Base-by-base conservation (phyloP, 2,797 vertebrate genomes). In the Diplodus puntazzo region DNA sequence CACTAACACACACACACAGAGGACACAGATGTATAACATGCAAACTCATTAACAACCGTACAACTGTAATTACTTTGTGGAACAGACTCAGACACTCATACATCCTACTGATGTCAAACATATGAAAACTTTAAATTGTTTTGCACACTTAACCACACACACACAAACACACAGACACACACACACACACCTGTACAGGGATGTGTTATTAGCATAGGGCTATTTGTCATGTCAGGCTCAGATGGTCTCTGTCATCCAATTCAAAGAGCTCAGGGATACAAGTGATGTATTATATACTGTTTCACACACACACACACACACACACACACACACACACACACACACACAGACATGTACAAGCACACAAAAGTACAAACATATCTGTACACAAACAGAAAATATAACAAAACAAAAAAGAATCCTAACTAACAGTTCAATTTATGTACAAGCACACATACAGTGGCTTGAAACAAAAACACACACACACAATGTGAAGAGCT, bases 191-290 rank as follows among this genome's bases (percentile, higher is more conserved):
- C 45, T 75, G 30, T 18, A 23, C 61, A 65, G 50, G 70, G 46
- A 11, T 81, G 65, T 81, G 75, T 62, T 73, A 84, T 89, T 89
- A 89, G 67, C 86, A 81, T 84, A 59, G 2, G 68, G 39, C 78
- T 61, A 80, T 94, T 88, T 69, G 67, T 91, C 88, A 88, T 87
- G 83, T 90, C 84, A 76, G 71, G 48, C 79, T 87, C 69, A 83
- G 67, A 52, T 79, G 86, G 81, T 82, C 63, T 72, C 63, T 62
- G 30, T 82, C 65, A 73, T 69, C 72, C 74, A 21, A 63, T 89
- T 86, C 68, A 72, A 7, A 21, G 69, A 75, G 27, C 79, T 82
- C 11, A 12, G 72, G 79, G 77, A 48, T 58, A 69, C 78, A 73
- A 55, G 21, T 79, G 48, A 75, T 79, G 23, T 50, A 76, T 79